These are phyloP conservation scores for Brassicogethes aeneus DNA, from an alignment of 2,888 invertebrate species.

Conservation along the genomic window DNA sequence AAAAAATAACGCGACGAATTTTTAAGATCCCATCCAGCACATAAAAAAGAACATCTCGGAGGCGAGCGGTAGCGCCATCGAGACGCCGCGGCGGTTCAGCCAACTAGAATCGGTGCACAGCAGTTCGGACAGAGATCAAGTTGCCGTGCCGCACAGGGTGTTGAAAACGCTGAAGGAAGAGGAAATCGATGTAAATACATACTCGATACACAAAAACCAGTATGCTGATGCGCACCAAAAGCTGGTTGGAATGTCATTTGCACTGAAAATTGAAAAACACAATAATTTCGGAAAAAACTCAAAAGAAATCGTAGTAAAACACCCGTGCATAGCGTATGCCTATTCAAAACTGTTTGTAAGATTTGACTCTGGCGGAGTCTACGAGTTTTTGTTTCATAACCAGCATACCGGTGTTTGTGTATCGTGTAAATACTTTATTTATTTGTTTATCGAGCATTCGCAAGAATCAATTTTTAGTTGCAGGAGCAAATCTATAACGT, in stretches of 20 bases:
- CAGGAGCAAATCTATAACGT: slow-evolving; percentile 35
- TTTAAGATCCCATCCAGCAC: slow-evolving; percentile 8
- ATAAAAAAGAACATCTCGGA: slow-evolving; percentile 27
- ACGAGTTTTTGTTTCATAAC: too few relatives aligned
- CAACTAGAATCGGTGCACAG: slow-evolving; percentile 44
- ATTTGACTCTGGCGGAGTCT: too few relatives aligned
- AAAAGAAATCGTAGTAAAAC: too few relatives aligned
- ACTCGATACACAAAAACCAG: too few relatives aligned
- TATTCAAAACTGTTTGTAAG: too few relatives aligned
- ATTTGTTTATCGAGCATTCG: background rate
- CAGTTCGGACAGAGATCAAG: slow-evolving; percentile 39
- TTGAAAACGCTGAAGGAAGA: slow-evolving; percentile 21
- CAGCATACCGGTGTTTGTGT: too few relatives aligned
- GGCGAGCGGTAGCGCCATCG: slow-evolving; percentile 26
- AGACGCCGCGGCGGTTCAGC: slow-evolving; percentile 41
- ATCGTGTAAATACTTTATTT: too few relatives aligned
- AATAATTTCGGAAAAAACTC: too few relatives aligned
- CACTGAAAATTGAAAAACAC: background rate
- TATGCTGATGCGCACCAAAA: too few relatives aligned
- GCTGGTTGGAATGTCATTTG: too few relatives aligned
- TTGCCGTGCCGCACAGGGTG: slow-evolving; percentile 19
- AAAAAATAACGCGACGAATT: background rate
- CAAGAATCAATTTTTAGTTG: slow-evolving; percentile 18
- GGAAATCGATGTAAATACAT: slow-evolving; percentile 26
- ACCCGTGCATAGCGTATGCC: too few relatives aligned